phyloP scores from a whole-genome alignment of 2,113 vertebrate species.

The Myotis davidii region DNA sequence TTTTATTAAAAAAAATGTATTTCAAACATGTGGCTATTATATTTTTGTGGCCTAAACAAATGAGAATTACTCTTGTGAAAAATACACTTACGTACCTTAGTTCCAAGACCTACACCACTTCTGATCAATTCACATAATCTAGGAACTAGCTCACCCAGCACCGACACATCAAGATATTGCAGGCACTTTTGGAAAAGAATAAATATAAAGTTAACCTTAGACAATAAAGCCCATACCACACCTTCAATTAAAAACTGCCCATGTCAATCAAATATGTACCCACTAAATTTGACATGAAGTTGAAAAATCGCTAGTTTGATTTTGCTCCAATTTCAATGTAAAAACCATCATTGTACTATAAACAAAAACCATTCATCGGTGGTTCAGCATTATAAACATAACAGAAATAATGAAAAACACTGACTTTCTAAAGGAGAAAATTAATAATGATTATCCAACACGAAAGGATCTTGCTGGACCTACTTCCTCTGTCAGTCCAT shows the following conservation, averaged over 20 bases:
- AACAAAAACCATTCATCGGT: conserved; percentile 4
- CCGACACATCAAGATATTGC: conserved; percentile 95
- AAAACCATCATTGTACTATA: neutral
- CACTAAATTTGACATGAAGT: conserved; percentile 13
- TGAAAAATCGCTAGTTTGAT: conserved; percentile 16
- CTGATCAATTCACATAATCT: conserved; percentile 95
- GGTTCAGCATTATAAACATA: conserved; percentile 22
- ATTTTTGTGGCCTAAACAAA: conserved; percentile 40
- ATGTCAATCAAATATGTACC: conserved; percentile 16
- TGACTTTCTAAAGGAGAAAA: conserved; percentile 5
- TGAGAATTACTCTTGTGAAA: neutral
- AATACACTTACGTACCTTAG: conserved; percentile 89
- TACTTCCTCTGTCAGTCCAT: neutral
- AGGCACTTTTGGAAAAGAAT: conserved; percentile 89
- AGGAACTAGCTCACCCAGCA: conserved; percentile 94
- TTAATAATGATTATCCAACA: neutral
- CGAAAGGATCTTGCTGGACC: neutral
- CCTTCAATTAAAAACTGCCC: neutral
- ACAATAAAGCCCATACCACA: neutral
- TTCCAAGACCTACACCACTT: conserved; percentile 96
- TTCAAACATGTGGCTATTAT: neutral
- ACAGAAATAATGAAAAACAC: neutral
- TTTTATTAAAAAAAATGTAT: conserved; percentile 16
- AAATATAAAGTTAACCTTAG: conserved; percentile 14
- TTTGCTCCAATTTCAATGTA: conserved; percentile 51